Percentiles rank a stretch among this genome's conserved stretches.
These are phyloP conservation scores for Torymus texanus DNA, from an alignment of 2,888 invertebrate genomes.

Conservation along the genomic window DNA sequence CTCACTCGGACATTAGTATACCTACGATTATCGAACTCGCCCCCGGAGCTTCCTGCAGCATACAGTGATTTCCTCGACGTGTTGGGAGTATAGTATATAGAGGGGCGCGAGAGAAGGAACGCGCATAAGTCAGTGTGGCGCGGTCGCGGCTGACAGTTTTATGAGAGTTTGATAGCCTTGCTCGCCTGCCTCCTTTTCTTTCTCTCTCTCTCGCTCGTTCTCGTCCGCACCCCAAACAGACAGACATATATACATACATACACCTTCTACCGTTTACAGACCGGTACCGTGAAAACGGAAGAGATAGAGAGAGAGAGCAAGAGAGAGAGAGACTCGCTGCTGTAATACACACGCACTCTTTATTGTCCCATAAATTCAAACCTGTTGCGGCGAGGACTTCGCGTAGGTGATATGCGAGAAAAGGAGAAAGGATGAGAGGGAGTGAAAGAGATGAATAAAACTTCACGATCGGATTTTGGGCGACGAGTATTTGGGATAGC, in stretches of 20 bases:
- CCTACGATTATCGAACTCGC: no score
- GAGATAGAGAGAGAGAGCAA: slow-evolving; percentile 14
- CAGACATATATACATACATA: no score
- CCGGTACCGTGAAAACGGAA: background rate
- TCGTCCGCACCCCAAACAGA: slow-evolving; percentile 33
- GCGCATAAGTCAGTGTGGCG: slow-evolving; percentile 73
- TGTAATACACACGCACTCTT: slow-evolving; percentile 68
- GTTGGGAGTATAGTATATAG: slow-evolving; percentile 19
- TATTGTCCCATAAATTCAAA: slow-evolving; percentile 75
- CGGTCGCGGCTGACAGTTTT: slow-evolving; percentile 74
- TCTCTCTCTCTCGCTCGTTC: slow-evolving; percentile 58
- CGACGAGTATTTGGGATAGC: background rate
- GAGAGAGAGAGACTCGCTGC: background rate
- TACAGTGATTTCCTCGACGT: slow-evolving; percentile 15
- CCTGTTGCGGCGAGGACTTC: slow-evolving; percentile 67
- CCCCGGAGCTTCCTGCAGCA: no score
- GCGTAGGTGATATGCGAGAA: no score
- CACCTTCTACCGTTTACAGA: no score
- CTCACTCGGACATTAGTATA: no score
- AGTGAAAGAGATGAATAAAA: background rate
- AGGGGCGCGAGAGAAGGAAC: slow-evolving; percentile 59
- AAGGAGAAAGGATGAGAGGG: background rate
- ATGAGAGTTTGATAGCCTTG: slow-evolving; percentile 75
- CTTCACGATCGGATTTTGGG: background rate
- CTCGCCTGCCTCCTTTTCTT: slow-evolving; percentile 45